Evolutionary conservation across 1,140 invertebrate genomes (phyloP).

Genomic region (Stenopsyche tienmushanensis): DNA sequence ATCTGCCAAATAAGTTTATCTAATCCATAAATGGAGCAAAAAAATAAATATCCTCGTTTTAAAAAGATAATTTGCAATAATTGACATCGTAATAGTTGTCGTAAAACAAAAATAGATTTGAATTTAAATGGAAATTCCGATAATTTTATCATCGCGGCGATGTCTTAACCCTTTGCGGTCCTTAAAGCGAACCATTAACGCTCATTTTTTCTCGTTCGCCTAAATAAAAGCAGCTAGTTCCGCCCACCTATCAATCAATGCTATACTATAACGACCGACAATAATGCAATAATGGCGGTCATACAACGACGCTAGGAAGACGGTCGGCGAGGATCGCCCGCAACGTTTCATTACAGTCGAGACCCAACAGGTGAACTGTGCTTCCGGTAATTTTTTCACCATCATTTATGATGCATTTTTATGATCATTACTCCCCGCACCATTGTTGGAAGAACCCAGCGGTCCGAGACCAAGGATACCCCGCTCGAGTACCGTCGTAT

Average conservation of each 20-base stretch:
- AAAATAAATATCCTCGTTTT: too few species aligned
- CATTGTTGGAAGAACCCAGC: constrained; percentile 24
- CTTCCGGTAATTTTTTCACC: constrained; percentile 30
- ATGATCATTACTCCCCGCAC: constrained; percentile 21
- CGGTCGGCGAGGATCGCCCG: constrained; percentile 14
- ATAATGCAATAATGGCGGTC: constrained; percentile 12
- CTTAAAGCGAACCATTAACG: too few species aligned
- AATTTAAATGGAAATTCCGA: too few species aligned
- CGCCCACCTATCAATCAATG: background rate
- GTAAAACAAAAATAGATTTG: too few species aligned
- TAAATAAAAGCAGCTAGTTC: background rate
- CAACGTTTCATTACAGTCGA: constrained; percentile 28
- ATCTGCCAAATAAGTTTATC: too few species aligned
- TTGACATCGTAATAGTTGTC: too few species aligned
- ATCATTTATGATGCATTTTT: constrained; percentile 33
- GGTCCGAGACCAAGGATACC: constrained; percentile 27
- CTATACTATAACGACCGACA: constrained; percentile 7
- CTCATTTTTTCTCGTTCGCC: background rate
- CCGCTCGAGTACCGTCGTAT: background rate
- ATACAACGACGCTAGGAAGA: constrained; percentile 19
- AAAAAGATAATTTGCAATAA: too few species aligned
- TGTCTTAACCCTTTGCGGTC: too few species aligned
- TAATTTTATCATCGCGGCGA: background rate
- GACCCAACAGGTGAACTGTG: constrained; percentile 29
- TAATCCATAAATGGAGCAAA: too few species aligned